Evolutionary conservation across 2,113 vertebrate genomes (phyloP), one percentile per base, ranked within the genome.

Genomic region (Fulmarus glacialis): DNA sequence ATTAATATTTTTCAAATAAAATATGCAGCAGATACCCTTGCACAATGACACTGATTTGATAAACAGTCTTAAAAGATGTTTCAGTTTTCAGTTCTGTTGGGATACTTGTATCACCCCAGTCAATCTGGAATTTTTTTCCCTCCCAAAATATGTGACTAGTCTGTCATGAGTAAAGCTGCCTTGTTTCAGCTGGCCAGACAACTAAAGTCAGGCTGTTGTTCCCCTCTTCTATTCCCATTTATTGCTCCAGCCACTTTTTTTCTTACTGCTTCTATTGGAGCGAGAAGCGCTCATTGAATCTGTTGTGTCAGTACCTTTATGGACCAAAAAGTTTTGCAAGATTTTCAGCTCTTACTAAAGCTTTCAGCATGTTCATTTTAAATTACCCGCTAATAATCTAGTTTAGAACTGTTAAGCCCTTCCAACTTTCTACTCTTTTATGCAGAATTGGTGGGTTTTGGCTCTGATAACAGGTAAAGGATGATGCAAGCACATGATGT

Each of bases 1-100:
- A 72, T 82, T 89, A 70, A 24, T 88, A 24, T 45, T 90, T 93
- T 94, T 95, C 19, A 74, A 58, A 53, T 58, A 45, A 60, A 84
- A 19, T 66, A 16, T 56, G 19, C 15, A 4, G 16, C 75, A 50
- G 21, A 38, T 62, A 38, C 5, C 17, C 6, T 77, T 86, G 18
- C 16, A 48, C 21, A 63, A 7, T 64, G 55, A 53, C 27, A 47
- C 3, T 42, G 24, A 50, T 74, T 71, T 88, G 43, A 86, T 12
- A 70, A 32, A 82, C 21, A 7, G 13, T 48, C 21, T 60, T 90
- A 29, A 59, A 67, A 78, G 22, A 36, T 52, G 5, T 79, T 96
- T 67, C 0, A 1, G 1, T 23, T 94, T 84, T 87, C 59, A 40
- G 5, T 85, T 89, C 70, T 52, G 3, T 78, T 94, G 40, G 30